Evolutionary conservation across 2,113 vertebrate genomes (phyloP), one percentile per base, ranked within the genome.

Genomic region (Scalopus aquaticus): DNA sequence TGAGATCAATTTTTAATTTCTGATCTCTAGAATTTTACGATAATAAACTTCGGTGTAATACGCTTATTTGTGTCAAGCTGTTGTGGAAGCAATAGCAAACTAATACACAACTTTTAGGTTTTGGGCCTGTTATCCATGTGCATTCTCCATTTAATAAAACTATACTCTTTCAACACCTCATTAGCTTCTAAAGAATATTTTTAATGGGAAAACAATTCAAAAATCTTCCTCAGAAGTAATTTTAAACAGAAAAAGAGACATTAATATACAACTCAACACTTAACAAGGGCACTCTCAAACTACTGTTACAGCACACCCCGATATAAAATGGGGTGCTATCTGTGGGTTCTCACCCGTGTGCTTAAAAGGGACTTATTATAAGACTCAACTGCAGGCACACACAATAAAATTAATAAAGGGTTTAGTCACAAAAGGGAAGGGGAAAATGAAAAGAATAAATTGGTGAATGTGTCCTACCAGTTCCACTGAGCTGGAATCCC

Each of bases 221-320:
- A 86, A 85, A 64, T 37, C 70, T 44, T 78, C 64, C 42, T 89
- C 32, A 83, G 35, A 70, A 65, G 44, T 26, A 28, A 90, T 72
- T 84, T 94, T 79, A 77, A 84, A 77, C 5, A 90, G 51, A 39
- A 20, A 70, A 94, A 84, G 51, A 82, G 64, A 37, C 44, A 90
- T 72, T 62, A 79, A 56, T 20, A 54, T 30, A 91, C 11, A 85
- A 62, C 20, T 44, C 42, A 85, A 79, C 12, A 42, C 30, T 56
- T 62, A 62, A n/a, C 10, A 94, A 73, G 8, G 67, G 51, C 15
- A 91, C 10, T 62, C 67, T 51, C n/a, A 54, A 90, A 80, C n/a
- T 69, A 81, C 58, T n/a, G n/a, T n/a, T n/a, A n/a, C n/a, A n/a
- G n/a, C n/a, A n/a, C n/a, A n/a, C n/a, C n/a, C n/a, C n/a, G n/a